Conservation (phyloP, 2,113 vertebrate species). For the Vidua chalybeata region DNA sequence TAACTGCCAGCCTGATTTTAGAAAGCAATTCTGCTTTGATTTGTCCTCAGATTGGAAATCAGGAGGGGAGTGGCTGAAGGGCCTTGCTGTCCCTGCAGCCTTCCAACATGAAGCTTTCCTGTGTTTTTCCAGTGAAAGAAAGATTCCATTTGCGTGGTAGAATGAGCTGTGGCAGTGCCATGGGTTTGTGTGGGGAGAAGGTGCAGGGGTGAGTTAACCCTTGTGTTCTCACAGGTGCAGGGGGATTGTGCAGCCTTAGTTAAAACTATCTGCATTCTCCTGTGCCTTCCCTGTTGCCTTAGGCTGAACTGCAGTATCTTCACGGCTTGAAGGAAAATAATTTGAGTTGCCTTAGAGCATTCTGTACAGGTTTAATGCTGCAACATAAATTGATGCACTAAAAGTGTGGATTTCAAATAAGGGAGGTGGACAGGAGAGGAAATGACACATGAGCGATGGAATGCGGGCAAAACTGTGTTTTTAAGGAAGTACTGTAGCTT, state of each 20-base stretch:
- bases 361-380: background rate
- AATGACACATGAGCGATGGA: accelerated
- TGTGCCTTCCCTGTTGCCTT: background rate
- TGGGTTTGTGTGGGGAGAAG: background rate
- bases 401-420: background rate
- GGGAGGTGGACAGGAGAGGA: background rate
- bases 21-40: background rate
- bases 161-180: background rate
- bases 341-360: background rate
- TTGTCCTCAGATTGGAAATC: background rate
- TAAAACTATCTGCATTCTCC: background rate
- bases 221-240: background rate
- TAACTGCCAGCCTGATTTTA: background rate
- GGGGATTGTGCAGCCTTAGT: accelerated
- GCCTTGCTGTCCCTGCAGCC: background rate
- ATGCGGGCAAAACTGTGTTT: background rate
- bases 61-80: background rate
- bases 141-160: background rate
- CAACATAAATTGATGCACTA: background rate
- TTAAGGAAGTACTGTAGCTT: background rate
- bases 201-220: background rate
- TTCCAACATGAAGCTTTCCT: background rate
- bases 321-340: background rate
- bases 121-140: background rate
- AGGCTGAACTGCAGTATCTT: background rate